Conservation (phyloP, 2,888 invertebrate genomes). For the Salpingus planirostris region DNA sequence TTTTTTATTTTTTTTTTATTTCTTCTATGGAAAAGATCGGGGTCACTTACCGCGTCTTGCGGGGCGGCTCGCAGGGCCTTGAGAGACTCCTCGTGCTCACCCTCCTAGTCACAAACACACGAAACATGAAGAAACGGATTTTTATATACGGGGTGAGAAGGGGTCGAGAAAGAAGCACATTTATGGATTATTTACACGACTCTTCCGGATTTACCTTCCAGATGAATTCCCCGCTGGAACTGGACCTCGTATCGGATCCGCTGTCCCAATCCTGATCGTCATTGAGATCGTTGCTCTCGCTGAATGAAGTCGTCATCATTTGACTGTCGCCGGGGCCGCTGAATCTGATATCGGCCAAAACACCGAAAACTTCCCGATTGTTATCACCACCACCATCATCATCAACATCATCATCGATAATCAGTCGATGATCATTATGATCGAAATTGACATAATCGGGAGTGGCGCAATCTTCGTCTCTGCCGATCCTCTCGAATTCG, state of each 20-base stretch:
- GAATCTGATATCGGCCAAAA: constrained; percentile 39
- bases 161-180: background rate
- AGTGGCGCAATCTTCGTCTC: constrained; percentile 1
- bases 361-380: constrained; percentile 30
- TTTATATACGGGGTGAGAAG: background rate
- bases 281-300: constrained; percentile 43
- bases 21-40: no score
- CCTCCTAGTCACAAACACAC: constrained; percentile 34
- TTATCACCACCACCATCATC: constrained; percentile 18
- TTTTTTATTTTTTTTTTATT: no score
- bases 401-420: constrained; percentile 23
- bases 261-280: constrained; percentile 63
- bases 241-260: constrained; percentile 59
- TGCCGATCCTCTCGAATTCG: background rate
- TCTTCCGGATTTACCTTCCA: constrained; percentile 55
- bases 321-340: constrained; percentile 38
- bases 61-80: constrained; percentile 40
- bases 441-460: constrained; percentile 21
- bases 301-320: constrained; percentile 43
- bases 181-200: background rate
- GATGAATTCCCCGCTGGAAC: constrained; percentile 69
- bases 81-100: constrained; percentile 42
- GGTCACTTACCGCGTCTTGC: constrained; percentile 36
- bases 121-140: constrained; percentile 3
- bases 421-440: constrained; percentile 27